These are phyloP conservation scores for Catocala sponsa DNA, from an alignment of 2,888 invertebrate species.

Conservation along the genomic window DNA sequence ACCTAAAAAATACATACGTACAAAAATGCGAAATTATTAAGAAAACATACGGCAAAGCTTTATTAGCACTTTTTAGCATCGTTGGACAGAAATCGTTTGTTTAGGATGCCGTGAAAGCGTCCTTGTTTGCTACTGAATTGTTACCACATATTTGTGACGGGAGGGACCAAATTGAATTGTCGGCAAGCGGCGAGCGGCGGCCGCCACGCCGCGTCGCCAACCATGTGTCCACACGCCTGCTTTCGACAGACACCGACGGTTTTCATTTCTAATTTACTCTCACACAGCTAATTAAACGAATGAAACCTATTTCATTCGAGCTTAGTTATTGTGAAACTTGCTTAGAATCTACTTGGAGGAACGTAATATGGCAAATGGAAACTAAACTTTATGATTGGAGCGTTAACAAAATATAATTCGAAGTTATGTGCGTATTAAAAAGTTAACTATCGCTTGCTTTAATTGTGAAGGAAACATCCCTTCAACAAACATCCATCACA, in stretches of 20 bases:
- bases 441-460: no score
- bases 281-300: conserved; percentile 5
- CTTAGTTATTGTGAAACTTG: not conserved
- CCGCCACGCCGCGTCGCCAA: conserved; percentile 4
- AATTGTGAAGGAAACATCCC: no score
- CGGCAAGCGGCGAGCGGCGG: conserved; percentile 13
- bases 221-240: conserved; percentile 20
- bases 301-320: not conserved
- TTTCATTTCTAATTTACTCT: conserved; percentile 18
- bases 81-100: conserved; percentile 23
- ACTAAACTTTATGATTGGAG: no score
- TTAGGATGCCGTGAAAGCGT: conserved; percentile 24
- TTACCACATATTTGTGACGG: conserved; percentile 46
- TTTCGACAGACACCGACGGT: conserved; percentile 19
- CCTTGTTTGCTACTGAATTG: conserved; percentile 29
- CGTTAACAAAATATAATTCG: no score
- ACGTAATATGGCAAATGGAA: no score
- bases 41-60: conserved; percentile 16
- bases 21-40: conserved; percentile 8
- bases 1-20: not conserved
- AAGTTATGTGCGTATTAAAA: no score
- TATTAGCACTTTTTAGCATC: conserved; percentile 27
- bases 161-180: conserved; percentile 58
- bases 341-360: no score
- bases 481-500: no score